Conservation (phyloP, 2,797 vertebrate species). For the Protosalanx chinensis region DNA sequence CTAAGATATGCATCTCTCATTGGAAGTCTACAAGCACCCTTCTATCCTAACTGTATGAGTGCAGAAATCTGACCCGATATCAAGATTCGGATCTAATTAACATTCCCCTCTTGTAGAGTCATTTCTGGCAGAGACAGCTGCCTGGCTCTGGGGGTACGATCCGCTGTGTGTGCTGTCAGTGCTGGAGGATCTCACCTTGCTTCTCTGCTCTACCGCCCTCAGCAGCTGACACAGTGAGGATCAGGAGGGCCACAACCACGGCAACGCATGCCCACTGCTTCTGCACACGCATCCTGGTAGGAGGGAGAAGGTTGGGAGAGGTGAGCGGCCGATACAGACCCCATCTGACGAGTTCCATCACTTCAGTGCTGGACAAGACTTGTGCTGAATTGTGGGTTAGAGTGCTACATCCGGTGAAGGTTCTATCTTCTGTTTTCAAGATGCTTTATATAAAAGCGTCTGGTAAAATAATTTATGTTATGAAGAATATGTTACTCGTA, state of each 20-base stretch:
- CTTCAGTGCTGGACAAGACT: too few species aligned
- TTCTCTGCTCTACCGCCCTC: constrained; percentile 74
- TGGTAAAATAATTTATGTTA: too few species aligned
- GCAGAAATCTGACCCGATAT: neutral
- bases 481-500: too few species aligned
- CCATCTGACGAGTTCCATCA: too few species aligned
- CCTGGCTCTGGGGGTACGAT: neutral
- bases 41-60: constrained; percentile 1
- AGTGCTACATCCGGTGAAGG: too few species aligned
- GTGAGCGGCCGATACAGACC: too few species aligned
- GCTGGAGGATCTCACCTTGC: constrained; percentile 61
- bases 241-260: constrained; percentile 65
- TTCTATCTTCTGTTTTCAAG: too few species aligned
- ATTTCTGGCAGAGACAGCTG: too few species aligned
- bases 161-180: neutral
- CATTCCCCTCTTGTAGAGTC: neutral
- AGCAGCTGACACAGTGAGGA: constrained; percentile 65
- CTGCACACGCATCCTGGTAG: constrained; percentile 70
- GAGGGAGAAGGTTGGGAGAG: neutral
- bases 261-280: constrained; percentile 68
- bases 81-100: constrained; percentile 16
- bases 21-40: neutral
- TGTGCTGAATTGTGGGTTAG: too few species aligned
- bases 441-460: too few species aligned
- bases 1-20: constrained; percentile 1